These are phyloP conservation scores for Sparus aurata DNA, from an alignment of 2,797 vertebrate species.

Conservation along the genomic window DNA sequence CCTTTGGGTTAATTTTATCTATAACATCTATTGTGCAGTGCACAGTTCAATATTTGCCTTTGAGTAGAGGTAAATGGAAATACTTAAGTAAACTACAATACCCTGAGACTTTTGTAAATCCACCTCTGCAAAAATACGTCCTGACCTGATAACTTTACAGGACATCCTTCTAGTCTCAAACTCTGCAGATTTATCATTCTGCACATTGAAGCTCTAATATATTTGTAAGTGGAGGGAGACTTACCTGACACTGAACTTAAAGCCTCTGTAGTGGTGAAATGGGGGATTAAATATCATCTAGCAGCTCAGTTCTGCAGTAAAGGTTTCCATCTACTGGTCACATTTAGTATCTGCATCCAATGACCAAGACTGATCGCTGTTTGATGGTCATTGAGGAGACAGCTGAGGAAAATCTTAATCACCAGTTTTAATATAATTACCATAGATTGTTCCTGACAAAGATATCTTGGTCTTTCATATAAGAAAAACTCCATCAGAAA, in stretches of 20 bases:
- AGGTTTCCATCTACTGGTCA: constrained; percentile 57
- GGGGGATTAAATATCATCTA: not conserved
- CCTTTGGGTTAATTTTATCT: too few species aligned
- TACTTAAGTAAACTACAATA: too few species aligned
- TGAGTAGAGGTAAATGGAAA: too few species aligned
- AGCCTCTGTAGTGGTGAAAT: not conserved
- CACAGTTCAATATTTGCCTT: too few species aligned
- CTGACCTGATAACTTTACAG: too few species aligned
- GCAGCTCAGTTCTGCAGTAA: not conserved
- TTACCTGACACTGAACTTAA: not conserved
- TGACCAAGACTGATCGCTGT: constrained; percentile 7
- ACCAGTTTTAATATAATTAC: constrained; percentile 58
- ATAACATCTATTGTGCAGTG: too few species aligned
- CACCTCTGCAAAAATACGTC: too few species aligned
- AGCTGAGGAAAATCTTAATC: constrained; percentile 51
- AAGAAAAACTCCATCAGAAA: constrained; percentile 49
- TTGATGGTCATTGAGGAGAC: constrained; percentile 35
- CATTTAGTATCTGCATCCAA: constrained; percentile 8
- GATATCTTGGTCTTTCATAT: constrained; percentile 36
- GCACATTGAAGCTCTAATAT: too few species aligned
- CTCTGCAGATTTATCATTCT: too few species aligned
- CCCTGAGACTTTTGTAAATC: too few species aligned
- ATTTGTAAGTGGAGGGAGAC: not conserved
- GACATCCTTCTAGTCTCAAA: too few species aligned
- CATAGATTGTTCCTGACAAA: constrained; percentile 49